These are phyloP conservation scores for Nowickia ferox DNA, from an alignment of 2,888 invertebrate genomes.

Conservation along the genomic window DNA sequence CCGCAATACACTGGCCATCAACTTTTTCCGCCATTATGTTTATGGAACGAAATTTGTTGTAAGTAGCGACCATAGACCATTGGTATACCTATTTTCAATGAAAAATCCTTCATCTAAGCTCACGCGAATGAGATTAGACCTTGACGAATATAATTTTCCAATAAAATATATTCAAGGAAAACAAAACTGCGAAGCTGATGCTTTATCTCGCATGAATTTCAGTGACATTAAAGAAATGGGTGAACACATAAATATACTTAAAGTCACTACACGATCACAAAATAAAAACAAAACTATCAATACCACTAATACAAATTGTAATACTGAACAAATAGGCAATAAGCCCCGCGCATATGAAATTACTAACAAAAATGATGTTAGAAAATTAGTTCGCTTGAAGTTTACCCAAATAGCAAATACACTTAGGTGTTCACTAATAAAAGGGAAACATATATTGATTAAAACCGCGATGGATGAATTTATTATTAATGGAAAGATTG, in stretches of 20 bases:
- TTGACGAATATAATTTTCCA: no score
- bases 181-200: conserved; percentile 14
- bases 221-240: conserved; percentile 27
- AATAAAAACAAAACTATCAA: neutral
- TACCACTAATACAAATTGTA: neutral
- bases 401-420: no score
- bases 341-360: neutral
- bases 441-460: no score
- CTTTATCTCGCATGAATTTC: conserved; percentile 30
- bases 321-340: conserved; percentile 3
- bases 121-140: no score
- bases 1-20: neutral
- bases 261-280: neutral
- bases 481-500: no score
- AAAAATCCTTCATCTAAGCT: neutral
- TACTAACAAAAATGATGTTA: no score
- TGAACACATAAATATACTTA: conserved; percentile 15
- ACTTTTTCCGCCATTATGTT: neutral
- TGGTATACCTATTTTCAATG: neutral
- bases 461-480: no score
- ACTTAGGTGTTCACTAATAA: no score
- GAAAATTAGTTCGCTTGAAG: no score
- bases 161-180: conserved; percentile 20
- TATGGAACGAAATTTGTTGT: neutral
- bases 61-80: neutral